phyloP scores from a whole-genome alignment of 2,797 vertebrate genomes.

The Mallotus villosus region DNA sequence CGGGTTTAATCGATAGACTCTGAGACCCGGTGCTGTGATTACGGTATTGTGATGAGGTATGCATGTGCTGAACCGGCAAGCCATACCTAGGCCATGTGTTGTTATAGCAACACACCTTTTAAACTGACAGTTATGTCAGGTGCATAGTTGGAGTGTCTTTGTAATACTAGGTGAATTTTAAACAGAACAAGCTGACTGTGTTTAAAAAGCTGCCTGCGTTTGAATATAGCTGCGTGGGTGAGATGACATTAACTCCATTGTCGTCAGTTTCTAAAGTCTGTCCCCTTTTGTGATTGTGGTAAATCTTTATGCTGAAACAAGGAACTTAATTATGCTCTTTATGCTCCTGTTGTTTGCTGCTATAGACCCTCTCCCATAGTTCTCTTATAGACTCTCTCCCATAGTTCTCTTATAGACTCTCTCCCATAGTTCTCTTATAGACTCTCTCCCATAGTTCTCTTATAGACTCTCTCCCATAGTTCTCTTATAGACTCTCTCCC shows the following conservation, averaged over 20 bases:
- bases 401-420: conserved; percentile 22
- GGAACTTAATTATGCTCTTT: conserved; percentile 8
- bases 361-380: conserved; percentile 17
- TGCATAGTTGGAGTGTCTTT: too few species aligned
- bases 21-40: conserved; percentile 52
- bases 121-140: neutral
- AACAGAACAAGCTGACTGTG: too few species aligned
- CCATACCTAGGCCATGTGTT: conserved; percentile 54
- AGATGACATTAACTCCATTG: neutral
- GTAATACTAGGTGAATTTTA: too few species aligned
- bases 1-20: conserved; percentile 66
- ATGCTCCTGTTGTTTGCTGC: conserved; percentile 23
- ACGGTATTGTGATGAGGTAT: conserved; percentile 44
- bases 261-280: neutral
- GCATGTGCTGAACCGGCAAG: conserved; percentile 60
- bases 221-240: conserved; percentile 20
- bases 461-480: too few species aligned
- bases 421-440: conserved; percentile 22
- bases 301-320: conserved; percentile 2
- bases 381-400: conserved; percentile 21
- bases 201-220: neutral
- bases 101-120: conserved; percentile 50
- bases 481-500: conserved; percentile 20
- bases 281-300: conserved; percentile 3
- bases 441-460: conserved; percentile 4